phyloP scores from a whole-genome alignment of 2,797 vertebrate genomes.

The Cephalopachus bancanus region DNA sequence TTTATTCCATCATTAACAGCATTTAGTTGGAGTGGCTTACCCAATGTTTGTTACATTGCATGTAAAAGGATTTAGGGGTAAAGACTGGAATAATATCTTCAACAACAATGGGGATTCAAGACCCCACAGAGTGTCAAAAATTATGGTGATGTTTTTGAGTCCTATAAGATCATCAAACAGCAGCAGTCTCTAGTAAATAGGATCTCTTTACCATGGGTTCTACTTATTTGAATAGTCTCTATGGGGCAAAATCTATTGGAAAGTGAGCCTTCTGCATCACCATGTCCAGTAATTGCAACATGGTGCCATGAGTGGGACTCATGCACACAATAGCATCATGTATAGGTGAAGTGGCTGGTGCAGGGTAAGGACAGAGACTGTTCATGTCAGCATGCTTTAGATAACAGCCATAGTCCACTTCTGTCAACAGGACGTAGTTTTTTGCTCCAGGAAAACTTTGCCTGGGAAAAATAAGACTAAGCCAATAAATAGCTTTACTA shows the following conservation, averaged over 20 bases:
- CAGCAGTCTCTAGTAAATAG: background rate
- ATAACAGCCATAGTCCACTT: background rate
- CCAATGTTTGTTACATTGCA: background rate
- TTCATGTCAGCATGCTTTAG: background rate
- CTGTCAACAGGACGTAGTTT: background rate
- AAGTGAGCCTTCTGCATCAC: background rate
- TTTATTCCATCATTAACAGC: background rate
- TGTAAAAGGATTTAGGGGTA: background rate
- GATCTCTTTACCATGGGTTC: background rate
- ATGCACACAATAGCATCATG: background rate
- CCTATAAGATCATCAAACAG: background rate
- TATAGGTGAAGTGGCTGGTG: background rate
- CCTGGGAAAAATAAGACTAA: background rate
- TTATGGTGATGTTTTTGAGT: background rate
- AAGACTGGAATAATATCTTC: background rate
- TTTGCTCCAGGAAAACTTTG: background rate
- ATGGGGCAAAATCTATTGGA: background rate
- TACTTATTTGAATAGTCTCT: conserved; percentile 2
- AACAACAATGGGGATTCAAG: background rate
- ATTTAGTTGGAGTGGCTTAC: background rate
- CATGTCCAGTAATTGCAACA: background rate
- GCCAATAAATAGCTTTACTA: background rate
- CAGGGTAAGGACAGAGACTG: background rate
- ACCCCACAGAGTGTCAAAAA: background rate
- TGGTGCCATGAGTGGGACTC: background rate